Evolutionary conservation across 2,797 vertebrate species (phyloP), one percentile per base, ranked within the genome.

Genomic region (Vespertilio murinus): DNA sequence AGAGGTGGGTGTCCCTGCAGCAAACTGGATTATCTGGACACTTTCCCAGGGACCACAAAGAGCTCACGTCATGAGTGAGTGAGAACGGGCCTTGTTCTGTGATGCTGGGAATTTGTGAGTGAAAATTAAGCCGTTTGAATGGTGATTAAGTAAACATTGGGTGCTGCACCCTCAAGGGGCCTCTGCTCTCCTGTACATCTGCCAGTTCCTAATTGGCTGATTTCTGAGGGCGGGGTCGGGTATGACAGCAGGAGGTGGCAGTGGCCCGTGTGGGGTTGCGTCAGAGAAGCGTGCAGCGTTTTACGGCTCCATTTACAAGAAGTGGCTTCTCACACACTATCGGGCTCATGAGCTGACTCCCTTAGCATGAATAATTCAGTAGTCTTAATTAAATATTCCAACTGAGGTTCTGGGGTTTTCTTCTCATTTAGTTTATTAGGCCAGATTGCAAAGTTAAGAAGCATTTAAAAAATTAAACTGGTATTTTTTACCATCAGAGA

Each of bases 361-460:
- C 97, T 90, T 90, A 4, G 54, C 42, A 71, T 97, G 94, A 97
- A 97, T 98, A 97, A 96, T 97, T 97, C 69, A 97, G 9, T 18
- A 77, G 3, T 77, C 59, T 83, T 97, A 97, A 97, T 97, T 85
- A 97, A 97, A 94, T 96, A 96, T 94, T 97, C 92, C 88, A 90
- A 61, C 87, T 93, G 95, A 93, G 56, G 70, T 87, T 96, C 69
- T 23, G 77, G 12, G 8, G 0, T 40, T 95, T 95, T 61, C 0
- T 2, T 82, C 70, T 86, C 61, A 65, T 74, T 90, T 77, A 94
- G 61, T 93, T 97, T 95, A 82, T 92, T 83, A 28, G 25, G 28
- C 47, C 35, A 89, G 49, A 70, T 38, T 45, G 56, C 47, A 80
- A 91, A 80, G 9, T 96, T 94, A 64, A 83, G 80, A 59, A 78